phyloP scores from a whole-genome alignment of 2,113 vertebrate species.

The Xenopus laevis region DNA sequence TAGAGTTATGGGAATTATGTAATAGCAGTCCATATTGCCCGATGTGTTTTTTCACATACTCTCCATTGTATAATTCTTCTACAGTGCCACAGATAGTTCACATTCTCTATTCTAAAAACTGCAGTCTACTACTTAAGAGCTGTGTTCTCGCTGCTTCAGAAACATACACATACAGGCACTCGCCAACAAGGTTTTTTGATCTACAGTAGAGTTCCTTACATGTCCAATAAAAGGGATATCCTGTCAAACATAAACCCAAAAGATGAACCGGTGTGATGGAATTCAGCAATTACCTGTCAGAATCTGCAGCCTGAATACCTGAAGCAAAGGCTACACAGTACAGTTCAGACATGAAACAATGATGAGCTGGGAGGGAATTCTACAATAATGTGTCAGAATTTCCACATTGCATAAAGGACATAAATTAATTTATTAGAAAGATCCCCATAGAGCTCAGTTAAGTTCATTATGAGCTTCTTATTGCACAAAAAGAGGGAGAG shows the following conservation, averaged over 20 bases:
- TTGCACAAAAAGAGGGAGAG: neutral
- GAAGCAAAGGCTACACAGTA: neutral
- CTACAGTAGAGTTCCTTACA: too few relatives aligned
- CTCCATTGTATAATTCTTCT: too few relatives aligned
- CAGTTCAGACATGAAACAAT: slow-evolving; percentile 21
- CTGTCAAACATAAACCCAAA: neutral
- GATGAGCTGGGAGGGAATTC: slow-evolving; percentile 22
- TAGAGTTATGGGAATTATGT: too few relatives aligned
- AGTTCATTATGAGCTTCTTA: neutral
- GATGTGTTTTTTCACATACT: too few relatives aligned
- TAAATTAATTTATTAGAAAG: neutral
- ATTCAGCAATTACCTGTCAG: slow-evolving; percentile 27
- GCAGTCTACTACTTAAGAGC: too few relatives aligned
- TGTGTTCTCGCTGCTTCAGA: too few relatives aligned
- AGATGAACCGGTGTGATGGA: neutral
- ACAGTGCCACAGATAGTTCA: too few relatives aligned
- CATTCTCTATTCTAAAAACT: too few relatives aligned
- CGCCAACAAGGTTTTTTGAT: too few relatives aligned
- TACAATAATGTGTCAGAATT: slow-evolving; percentile 33
- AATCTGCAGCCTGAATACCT: slow-evolving; percentile 11
- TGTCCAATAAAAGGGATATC: neutral
- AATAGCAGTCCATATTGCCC: too few relatives aligned
- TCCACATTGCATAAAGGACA: slow-evolving; percentile 17
- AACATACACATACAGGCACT: too few relatives aligned
- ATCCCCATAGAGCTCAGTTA: neutral